A percentile compares a stretch with the other conserved stretches of the same genome.
These are phyloP conservation scores for Metopia argyrocephala DNA, from an alignment of 2,888 invertebrate species.

Conservation along the genomic window DNA sequence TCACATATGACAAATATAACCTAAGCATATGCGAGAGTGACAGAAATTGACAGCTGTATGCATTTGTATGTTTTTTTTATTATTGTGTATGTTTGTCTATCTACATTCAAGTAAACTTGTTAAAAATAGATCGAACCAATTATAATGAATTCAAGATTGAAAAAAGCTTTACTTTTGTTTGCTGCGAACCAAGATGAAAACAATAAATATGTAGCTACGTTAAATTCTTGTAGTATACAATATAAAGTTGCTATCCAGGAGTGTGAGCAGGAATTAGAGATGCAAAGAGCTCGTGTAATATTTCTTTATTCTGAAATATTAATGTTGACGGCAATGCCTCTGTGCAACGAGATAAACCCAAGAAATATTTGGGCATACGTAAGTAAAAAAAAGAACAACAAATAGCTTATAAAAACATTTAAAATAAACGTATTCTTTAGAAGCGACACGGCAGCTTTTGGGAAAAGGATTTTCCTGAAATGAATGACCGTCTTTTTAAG, in stretches of 20 bases:
- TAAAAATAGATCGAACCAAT: constrained; percentile 12
- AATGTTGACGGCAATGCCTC: constrained; percentile 8
- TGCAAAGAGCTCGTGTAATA: no score
- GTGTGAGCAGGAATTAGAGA: no score
- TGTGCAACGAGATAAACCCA: constrained; percentile 9
- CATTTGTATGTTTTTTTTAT: constrained; percentile 2
- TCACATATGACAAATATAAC: constrained; percentile 5
- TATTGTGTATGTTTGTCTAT: constrained; percentile 8
- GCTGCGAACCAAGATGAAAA: constrained; percentile 12
- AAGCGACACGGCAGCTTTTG: no score
- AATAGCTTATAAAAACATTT: no score
- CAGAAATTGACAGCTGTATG: background rate
- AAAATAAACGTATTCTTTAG: constrained; percentile 11
- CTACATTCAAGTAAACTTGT: constrained; percentile 5
- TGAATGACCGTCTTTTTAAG: no score
- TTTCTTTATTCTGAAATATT: constrained; percentile 16
- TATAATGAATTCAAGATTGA: background rate
- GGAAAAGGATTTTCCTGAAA: no score
- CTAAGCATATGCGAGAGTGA: background rate
- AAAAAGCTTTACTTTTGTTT: background rate
- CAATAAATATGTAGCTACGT: constrained; percentile 10
- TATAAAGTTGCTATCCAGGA: no score
- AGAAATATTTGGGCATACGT: constrained; percentile 14
- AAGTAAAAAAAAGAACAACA: constrained; percentile 4
- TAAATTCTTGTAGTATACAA: constrained; percentile 11